Base-by-base conservation (phyloP, 2,888 invertebrate genomes). In the Anoncus sp. region DNA sequence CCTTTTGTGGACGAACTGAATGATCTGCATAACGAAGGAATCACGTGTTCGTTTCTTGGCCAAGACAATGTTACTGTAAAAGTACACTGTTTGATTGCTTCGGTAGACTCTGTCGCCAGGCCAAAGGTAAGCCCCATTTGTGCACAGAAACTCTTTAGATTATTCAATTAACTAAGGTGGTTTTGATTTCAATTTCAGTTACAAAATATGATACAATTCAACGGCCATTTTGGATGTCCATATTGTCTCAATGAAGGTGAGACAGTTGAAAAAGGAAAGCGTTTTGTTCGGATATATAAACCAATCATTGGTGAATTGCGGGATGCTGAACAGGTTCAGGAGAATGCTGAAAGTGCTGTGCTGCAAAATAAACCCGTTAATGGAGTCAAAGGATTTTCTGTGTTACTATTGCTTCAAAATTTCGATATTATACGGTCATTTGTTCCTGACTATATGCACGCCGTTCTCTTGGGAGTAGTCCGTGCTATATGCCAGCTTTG, bases 31-130 rank as follows among this genome's bases (percentile, higher is more conserved):
- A 20, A 18, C 3, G 66, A 62, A 22, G 76, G 79, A 31, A 35
- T 47, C 40, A 22, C 20, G 16, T n/a, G 49, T 18, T 16, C 57
- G n/a, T 18, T 51, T 16, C 20, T 40, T 9, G 53, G 31, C 10
- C 38, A 53, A 35, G 67, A 73, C 22, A 31, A 35, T 16, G 70
- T 75, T 9, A n/a, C 5, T 22, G 38, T 81, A 2, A 70, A 62
- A 70, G 79, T 79, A 14, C 73, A 72, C 47, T 55, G 70, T 20
- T 7, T 76, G 16, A 51, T 76, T 31, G 31, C 69, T 2, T 55
- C 73, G 2, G 73, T 73, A 10, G 79, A 79, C 57, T 73, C 76
- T n/a, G 66, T 76, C 0, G 76, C 76, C 59, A 35, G n/a, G n/a
- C n/a, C n/a, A n/a, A n/a, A n/a, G n/a, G n/a, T n/a, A n/a, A n/a